Evolutionary conservation across 2,113 vertebrate species (phyloP), one percentile per base, ranked within the genome.

Genomic region (Rhea americana): DNA sequence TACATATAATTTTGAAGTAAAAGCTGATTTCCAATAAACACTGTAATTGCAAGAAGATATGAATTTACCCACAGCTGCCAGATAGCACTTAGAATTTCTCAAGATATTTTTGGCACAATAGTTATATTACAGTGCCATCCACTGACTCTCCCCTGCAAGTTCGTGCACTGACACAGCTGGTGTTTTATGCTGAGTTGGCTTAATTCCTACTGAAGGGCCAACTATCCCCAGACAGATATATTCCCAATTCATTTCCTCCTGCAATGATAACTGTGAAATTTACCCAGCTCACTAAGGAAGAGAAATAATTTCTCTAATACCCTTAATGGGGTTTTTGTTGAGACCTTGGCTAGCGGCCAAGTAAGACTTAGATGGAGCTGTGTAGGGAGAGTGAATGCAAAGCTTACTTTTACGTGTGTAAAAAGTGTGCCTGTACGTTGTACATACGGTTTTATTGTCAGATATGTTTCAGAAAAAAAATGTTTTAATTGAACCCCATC

Each of bases 101-200:
- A 14, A 12, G 65, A 1, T 15, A 7, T 53, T 35, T 7, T 26
- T 20, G 37, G 19, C 21, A 89, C 94, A 98, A 97, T 50, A 48
- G 90, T 97, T 98, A 98, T 98, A 98, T 98, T 98, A 95, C 94
- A 98, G 98, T 98, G 99, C 98, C 99, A 98, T 98, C 99, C 97
- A 97, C 98, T 97, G 99, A 98, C 97, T 76, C 67, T 74, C 53
- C 11, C 43, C 62, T 96, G 97, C 96, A 97, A 97, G 96, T 97
- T 96, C 97, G 76, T 50, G 82, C 63, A 61, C 78, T 70, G 63
- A 94, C 56, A 85, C 87, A 90, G 90, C 73, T 68, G 66, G 72
- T 48, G 63, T 25, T 91, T 76, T 89, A 75, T 77, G 88, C 48
- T 11, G 85, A 89, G 50, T 94, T 93, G 91, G 95, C 93, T 96